Conservation (phyloP, 2,888 invertebrate species). For the Camptogramma bilineatum region DNA sequence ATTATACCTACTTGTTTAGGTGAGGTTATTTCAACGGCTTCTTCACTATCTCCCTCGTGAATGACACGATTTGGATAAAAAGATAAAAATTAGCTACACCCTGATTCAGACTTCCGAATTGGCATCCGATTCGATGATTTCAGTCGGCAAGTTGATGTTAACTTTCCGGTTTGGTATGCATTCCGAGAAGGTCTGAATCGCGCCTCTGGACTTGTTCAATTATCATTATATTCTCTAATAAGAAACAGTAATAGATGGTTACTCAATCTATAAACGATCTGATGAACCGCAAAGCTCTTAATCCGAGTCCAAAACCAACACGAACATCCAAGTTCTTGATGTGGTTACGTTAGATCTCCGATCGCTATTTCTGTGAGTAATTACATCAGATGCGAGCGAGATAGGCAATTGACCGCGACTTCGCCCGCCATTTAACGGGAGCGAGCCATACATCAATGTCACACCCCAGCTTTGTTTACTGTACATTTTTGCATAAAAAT, state of each 20-base stretch:
- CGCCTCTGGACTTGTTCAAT: too few relatives aligned
- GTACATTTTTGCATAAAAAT: slow-evolving; percentile 77
- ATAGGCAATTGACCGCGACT: slow-evolving; percentile 64
- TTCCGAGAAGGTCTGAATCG: too few relatives aligned
- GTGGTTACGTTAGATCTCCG: slow-evolving; percentile 30
- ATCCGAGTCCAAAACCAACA: slow-evolving; percentile 19
- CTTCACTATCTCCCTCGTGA: too few relatives aligned
- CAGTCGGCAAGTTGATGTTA: too few relatives aligned
- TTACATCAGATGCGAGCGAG: slow-evolving; percentile 55
- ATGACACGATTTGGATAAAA: too few relatives aligned
- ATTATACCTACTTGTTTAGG: too few relatives aligned
- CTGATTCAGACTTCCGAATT: too few relatives aligned
- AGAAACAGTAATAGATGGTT: neutral
- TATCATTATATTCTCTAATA: neutral
- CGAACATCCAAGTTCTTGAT: slow-evolving; percentile 24
- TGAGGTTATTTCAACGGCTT: too few relatives aligned
- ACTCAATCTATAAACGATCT: neutral
- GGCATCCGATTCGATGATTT: too few relatives aligned
- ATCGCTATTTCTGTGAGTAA: slow-evolving; percentile 40
- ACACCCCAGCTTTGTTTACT: slow-evolving; percentile 57
- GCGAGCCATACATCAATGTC: slow-evolving; percentile 71
- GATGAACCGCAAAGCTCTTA: slow-evolving; percentile 23
- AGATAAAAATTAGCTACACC: too few relatives aligned
- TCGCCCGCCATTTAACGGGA: slow-evolving; percentile 53
- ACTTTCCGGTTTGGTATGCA: too few relatives aligned